These are phyloP conservation scores for Holocentrus rufus DNA, from an alignment of 2,797 vertebrate species.

Conservation along the genomic window DNA sequence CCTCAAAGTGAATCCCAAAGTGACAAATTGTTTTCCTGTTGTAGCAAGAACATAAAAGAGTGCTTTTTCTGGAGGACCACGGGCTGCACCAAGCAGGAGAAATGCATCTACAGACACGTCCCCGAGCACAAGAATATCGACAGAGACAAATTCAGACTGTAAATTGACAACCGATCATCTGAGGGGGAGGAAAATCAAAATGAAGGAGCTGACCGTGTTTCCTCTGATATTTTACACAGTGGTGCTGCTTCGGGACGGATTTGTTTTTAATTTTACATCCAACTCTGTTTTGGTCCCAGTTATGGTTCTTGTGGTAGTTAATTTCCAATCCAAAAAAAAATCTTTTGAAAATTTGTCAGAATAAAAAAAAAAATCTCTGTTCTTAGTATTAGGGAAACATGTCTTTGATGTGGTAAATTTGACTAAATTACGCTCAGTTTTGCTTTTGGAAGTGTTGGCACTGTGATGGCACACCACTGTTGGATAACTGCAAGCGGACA, in stretches of 20 bases:
- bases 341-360: no score
- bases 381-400: not conserved
- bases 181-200: slow-evolving; percentile 20
- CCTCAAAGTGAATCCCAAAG: not conserved
- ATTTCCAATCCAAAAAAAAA: not conserved
- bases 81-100: slow-evolving; percentile 71
- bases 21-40: not conserved
- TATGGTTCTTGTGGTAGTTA: not conserved
- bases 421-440: not conserved
- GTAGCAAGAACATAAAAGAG: slow-evolving; percentile 66
- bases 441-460: not conserved
- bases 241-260: not conserved
- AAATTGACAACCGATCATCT: slow-evolving; percentile 21
- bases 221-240: not conserved
- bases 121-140: slow-evolving; percentile 78
- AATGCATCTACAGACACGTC: slow-evolving; percentile 74
- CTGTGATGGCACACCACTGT: not conserved
- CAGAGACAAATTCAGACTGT: slow-evolving; percentile 58
- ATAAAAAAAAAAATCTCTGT: not conserved
- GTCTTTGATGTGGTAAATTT: not conserved
- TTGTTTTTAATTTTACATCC: not conserved
- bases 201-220: not conserved
- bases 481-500: not conserved
- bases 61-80: slow-evolving; percentile 81
- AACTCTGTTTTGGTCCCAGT: not conserved